Percentiles rank a stretch among this genome's conserved stretches.
These are phyloP conservation scores for Acanthochromis polyacanthus DNA, from an alignment of 2,113 vertebrate species.

Conservation along the genomic window DNA sequence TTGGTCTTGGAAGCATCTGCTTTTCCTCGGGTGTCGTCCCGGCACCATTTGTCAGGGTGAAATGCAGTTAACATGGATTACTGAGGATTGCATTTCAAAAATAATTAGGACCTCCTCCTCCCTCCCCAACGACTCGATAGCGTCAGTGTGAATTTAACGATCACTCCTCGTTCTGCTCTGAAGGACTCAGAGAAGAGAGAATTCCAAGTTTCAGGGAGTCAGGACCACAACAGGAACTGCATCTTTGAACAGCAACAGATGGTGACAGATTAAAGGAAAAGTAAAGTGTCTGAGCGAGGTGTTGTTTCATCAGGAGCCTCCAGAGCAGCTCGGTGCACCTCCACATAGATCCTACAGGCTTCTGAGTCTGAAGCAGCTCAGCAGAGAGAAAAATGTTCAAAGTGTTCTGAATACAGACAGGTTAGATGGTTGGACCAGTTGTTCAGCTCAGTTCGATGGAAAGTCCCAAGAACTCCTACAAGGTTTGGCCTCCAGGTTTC, in stretches of 20 bases:
- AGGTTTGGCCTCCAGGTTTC: too few species aligned
- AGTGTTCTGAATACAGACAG: too few species aligned
- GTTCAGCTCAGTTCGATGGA: too few species aligned
- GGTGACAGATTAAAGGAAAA: background rate
- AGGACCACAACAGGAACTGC: background rate
- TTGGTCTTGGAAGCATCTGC: slow-evolving; percentile 15
- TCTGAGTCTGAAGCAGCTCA: too few species aligned
- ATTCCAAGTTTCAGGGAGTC: background rate
- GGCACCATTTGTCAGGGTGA: slow-evolving; percentile 26
- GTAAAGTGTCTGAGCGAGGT: too few species aligned
- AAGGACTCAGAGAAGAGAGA: background rate
- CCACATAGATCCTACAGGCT: too few species aligned
- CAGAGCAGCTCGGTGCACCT: too few species aligned
- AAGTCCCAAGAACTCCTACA: too few species aligned
- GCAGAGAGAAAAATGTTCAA: too few species aligned
- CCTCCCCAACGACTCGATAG: background rate
- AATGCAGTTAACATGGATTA: slow-evolving; percentile 33
- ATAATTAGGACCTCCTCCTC: slow-evolving; percentile 9
- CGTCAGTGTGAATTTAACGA: background rate
- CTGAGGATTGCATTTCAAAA: slow-evolving; percentile 18
- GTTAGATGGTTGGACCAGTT: too few species aligned
- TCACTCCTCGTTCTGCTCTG: background rate
- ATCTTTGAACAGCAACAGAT: background rate
- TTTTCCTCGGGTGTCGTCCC: background rate
- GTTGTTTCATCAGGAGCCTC: background rate